Conservation (phyloP, 2,797 vertebrate species). For the Ptychadena robeensis region DNA sequence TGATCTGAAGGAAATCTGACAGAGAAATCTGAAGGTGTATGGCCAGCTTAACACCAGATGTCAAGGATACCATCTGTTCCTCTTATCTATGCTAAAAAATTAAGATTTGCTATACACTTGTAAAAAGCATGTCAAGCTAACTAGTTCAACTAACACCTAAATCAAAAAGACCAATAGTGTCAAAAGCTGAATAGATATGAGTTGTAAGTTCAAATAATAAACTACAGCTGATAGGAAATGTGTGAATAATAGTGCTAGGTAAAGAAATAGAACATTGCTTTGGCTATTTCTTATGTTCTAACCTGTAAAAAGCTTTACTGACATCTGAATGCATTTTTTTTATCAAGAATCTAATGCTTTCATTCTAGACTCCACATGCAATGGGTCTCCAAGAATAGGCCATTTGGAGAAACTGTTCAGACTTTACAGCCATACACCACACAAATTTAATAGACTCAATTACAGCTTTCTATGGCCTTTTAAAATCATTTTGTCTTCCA, state of each 20-base stretch:
- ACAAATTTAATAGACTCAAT: constrained; percentile 14
- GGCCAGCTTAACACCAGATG: background rate
- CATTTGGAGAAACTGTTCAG: background rate
- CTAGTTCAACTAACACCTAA: background rate
- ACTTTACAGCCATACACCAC: background rate
- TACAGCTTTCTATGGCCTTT: constrained; percentile 13
- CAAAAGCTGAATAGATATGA: background rate
- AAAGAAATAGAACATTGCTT: too few species aligned
- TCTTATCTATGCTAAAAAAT: background rate
- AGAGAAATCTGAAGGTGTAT: too few species aligned
- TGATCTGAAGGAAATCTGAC: too few species aligned
- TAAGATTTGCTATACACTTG: background rate
- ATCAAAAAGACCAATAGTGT: background rate
- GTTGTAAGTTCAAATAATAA: background rate
- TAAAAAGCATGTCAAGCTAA: background rate
- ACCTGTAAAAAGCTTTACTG: background rate
- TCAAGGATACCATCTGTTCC: constrained; percentile 3
- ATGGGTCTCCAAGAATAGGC: background rate
- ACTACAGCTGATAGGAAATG: background rate
- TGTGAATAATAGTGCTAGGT: too few species aligned
- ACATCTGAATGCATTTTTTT: background rate
- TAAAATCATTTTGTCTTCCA: constrained; percentile 14
- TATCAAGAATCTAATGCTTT: background rate
- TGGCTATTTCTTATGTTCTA: background rate
- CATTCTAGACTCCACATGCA: background rate